A percentile compares a stretch with the other conserved stretches of the same genome.
Evolutionary conservation across 2,797 vertebrate species (phyloP).

Genomic region (Dipus sagitta): DNA sequence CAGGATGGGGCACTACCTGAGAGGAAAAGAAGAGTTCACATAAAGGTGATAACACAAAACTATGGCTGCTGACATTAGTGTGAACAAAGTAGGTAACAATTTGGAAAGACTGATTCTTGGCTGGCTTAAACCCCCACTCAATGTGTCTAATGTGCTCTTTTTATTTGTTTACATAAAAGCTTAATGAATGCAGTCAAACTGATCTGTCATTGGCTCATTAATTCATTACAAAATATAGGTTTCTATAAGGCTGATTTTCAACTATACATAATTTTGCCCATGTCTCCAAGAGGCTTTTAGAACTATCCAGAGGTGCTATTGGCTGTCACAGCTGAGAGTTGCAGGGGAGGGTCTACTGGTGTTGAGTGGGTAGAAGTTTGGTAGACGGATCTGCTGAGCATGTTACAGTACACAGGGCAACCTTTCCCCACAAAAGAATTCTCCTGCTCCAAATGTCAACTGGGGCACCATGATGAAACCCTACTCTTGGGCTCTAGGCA

Average conservation of each 20-base stretch:
- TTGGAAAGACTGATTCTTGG: neutral
- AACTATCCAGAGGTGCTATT: conserved; percentile 7
- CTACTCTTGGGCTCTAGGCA: neutral
- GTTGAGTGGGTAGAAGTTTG: neutral
- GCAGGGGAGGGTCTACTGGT: neutral
- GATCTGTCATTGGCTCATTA: conserved; percentile 52
- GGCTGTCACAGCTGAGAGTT: neutral
- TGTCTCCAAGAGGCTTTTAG: neutral
- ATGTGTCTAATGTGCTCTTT: neutral
- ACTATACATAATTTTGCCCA: neutral
- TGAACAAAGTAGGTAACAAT: conserved; percentile 12
- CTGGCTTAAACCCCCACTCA: neutral
- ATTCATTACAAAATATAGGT: conserved; percentile 58
- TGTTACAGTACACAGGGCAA: neutral
- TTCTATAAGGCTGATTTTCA: conserved; percentile 47
- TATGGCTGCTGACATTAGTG: neutral
- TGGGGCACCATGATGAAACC: neutral
- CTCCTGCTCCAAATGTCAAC: neutral
- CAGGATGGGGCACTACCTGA: neutral
- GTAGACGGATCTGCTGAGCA: neutral
- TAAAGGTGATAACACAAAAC: neutral
- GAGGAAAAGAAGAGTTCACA: neutral
- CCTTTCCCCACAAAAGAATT: neutral
- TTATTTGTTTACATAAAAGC: conserved; percentile 58
- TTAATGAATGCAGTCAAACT: conserved; percentile 56